Conservation (phyloP, 2,888 invertebrate species). For the Trichogramma evanescens region DNA sequence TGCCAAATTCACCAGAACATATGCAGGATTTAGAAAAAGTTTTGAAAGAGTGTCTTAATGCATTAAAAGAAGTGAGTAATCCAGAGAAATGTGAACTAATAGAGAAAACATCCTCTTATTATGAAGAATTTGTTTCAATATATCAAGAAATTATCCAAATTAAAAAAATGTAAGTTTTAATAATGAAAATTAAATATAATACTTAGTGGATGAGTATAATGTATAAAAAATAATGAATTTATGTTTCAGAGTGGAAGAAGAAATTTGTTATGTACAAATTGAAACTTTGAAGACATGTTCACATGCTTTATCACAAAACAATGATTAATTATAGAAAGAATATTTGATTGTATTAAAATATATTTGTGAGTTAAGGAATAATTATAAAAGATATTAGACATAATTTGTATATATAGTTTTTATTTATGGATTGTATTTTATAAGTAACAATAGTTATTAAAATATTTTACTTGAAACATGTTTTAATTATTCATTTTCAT, state of each 20-base stretch:
- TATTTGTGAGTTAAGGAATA: not conserved
- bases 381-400: not conserved
- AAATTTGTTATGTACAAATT: conserved; percentile 13
- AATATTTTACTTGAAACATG: not conserved
- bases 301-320: conserved; percentile 9
- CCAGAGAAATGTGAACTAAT: conserved; percentile 5
- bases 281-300: conserved; percentile 14
- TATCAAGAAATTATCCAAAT: conserved; percentile 11
- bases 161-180: conserved; percentile 16
- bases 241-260: conserved; percentile 15
- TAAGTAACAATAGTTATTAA: not conserved
- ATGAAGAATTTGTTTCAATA: conserved; percentile 11
- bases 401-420: not conserved
- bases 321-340: not conserved
- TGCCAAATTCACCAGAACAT: conserved; percentile 13
- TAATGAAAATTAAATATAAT: not conserved
- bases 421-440: not conserved
- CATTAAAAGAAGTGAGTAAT: conserved; percentile 11
- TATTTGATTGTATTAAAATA: not conserved
- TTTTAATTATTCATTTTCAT: no score
- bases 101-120: conserved; percentile 8
- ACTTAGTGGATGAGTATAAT: not conserved
- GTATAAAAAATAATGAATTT: not conserved
- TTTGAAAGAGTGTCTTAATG: conserved; percentile 7
- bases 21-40: conserved; percentile 11